Conservation (phyloP, 2,113 vertebrate genomes). For the Diadophis punctatus region DNA sequence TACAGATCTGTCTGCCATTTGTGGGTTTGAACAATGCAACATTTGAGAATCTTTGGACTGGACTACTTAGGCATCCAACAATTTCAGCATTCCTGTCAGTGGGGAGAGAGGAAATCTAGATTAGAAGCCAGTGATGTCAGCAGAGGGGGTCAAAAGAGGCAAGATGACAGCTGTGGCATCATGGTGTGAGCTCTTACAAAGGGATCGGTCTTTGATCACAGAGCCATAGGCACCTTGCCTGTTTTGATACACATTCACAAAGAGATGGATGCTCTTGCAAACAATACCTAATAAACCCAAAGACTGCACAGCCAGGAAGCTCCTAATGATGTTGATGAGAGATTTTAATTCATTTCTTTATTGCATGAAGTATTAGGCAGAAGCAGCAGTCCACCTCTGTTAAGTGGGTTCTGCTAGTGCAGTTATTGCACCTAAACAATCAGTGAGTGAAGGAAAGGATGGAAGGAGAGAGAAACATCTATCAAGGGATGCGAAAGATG, state of each 20-base stretch:
- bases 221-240: background rate
- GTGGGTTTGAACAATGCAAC: background rate
- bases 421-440: background rate
- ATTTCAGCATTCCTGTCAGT: background rate
- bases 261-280: background rate
- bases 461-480: background rate
- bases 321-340: background rate
- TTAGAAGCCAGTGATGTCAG: background rate
- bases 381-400: background rate
- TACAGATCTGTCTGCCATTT: background rate
- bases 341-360: background rate
- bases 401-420: background rate
- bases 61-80: background rate
- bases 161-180: background rate
- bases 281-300: background rate
- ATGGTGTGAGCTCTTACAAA: background rate
- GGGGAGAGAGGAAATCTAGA: background rate
- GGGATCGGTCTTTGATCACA: background rate
- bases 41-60: background rate
- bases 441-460: background rate
- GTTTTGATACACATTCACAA: background rate
- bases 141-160: background rate
- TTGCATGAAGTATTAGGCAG: background rate
- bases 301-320: background rate
- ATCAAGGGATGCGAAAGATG: background rate